Evolutionary conservation across 2,888 invertebrate species (phyloP).

Genomic region (Geophilus truncorum): DNA sequence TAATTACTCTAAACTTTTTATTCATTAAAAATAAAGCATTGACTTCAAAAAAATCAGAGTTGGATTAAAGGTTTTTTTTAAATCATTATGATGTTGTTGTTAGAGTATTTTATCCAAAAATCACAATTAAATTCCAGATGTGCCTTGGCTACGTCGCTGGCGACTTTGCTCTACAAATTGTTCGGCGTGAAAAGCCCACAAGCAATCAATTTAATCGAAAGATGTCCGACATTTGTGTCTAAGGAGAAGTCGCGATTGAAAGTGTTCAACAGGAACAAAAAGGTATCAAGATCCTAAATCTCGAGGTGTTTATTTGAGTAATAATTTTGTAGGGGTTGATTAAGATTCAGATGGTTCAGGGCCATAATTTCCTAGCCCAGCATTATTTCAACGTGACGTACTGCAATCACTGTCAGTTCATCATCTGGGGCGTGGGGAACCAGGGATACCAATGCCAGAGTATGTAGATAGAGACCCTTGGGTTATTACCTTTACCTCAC

Average conservation of each 20-base stretch:
- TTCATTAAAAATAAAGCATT: too few species aligned
- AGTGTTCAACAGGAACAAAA: constrained; percentile 63
- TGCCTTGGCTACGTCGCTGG: constrained; percentile 70
- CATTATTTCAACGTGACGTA: constrained; percentile 83
- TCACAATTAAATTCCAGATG: constrained; percentile 41
- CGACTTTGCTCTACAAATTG: constrained; percentile 72
- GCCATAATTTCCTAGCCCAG: constrained; percentile 83
- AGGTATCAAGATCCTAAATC: constrained; percentile 51
- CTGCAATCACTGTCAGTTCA: constrained; percentile 88
- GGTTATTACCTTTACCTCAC: not conserved
- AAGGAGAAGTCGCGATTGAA: constrained; percentile 68
- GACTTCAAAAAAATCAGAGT: too few species aligned
- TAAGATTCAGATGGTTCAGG: constrained; percentile 67
- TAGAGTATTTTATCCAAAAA: too few species aligned
- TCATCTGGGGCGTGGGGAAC: constrained; percentile 92
- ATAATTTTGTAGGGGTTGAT: too few species aligned
- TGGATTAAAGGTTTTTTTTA: too few species aligned
- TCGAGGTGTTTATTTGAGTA: too few species aligned
- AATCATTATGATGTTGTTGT: too few species aligned
- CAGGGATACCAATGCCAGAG: constrained; percentile 95
- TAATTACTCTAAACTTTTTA: too few species aligned
- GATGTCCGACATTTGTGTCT: constrained; percentile 76
- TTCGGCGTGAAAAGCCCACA: constrained; percentile 62
- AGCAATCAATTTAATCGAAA: constrained; percentile 60
- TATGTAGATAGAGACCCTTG: constrained; percentile 53